Evolutionary conservation across 2,797 vertebrate species (phyloP).

Genomic region (Graptemys geographica): DNA sequence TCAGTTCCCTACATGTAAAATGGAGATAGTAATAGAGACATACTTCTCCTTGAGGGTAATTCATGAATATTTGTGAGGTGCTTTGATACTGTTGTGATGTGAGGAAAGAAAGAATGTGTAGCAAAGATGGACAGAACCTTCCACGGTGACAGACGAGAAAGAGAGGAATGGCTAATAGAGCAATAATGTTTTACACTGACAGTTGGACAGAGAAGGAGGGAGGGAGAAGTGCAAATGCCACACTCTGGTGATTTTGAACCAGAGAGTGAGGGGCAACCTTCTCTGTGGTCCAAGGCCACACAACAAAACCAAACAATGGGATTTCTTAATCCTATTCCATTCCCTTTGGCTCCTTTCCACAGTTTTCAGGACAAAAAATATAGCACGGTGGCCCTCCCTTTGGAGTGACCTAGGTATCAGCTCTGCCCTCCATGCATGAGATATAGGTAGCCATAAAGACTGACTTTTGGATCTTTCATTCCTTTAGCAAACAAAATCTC

Average conservation of each 20-base stretch:
- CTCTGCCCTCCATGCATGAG: neutral
- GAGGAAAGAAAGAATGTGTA: neutral
- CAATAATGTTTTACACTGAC: neutral
- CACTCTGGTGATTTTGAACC: neutral
- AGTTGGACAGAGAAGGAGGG: neutral
- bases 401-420: neutral
- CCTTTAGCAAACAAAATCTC: neutral
- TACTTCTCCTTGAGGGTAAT: neutral
- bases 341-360: neutral
- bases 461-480: neutral
- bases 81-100: neutral
- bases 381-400: neutral
- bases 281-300: neutral
- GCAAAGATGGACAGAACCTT: neutral
- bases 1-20: too few relatives aligned
- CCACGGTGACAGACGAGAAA: neutral
- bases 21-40: neutral
- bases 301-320: neutral
- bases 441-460: neutral
- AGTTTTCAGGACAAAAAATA: neutral
- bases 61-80: neutral
- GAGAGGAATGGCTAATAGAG: neutral
- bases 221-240: neutral
- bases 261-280: neutral
- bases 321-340: neutral